Percentiles rank a stretch among this genome's conserved stretches.
phyloP scores from a whole-genome alignment of 2,113 vertebrate genomes.

The Pyrgilauda ruficollis region DNA sequence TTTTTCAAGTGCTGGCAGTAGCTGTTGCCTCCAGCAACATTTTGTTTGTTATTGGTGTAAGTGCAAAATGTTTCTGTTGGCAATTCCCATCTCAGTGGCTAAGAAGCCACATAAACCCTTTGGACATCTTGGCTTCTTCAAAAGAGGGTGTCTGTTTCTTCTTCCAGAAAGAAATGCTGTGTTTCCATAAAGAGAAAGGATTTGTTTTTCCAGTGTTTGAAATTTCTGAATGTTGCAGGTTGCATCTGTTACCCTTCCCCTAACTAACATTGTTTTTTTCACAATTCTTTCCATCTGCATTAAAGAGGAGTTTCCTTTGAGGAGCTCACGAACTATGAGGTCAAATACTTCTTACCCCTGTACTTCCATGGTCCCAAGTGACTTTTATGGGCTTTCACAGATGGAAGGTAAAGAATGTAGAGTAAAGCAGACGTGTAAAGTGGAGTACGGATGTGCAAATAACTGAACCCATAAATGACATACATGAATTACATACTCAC shows the following conservation, averaged over 20 bases:
- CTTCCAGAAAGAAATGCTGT: not conserved
- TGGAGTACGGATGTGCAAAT: not conserved
- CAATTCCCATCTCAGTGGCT: not conserved
- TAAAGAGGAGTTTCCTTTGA: not conserved
- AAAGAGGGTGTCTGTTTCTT: not conserved
- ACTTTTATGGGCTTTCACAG: not conserved
- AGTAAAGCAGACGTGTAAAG: not conserved
- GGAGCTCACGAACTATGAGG: not conserved
- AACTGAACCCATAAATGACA: not conserved
- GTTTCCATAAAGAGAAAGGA: not conserved
- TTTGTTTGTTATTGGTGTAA: constrained; percentile 39
- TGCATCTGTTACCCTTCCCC: not conserved
- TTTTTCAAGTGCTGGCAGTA: constrained; percentile 14
- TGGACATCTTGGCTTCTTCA: constrained; percentile 7
- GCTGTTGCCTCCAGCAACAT: constrained; percentile 10
- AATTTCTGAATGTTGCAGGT: not conserved
- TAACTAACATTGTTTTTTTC: not conserved
- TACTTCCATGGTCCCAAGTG: not conserved
- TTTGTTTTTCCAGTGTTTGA: not conserved
- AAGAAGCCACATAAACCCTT: not conserved
- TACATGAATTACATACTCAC: not conserved
- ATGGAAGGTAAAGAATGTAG: not conserved
- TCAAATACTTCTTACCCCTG: not conserved
- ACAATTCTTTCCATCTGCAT: not conserved
- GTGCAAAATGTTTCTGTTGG: constrained; percentile 12